These are phyloP conservation scores for Phthorimaea operculella DNA, from an alignment of 1,140 invertebrate genomes.

Conservation along the genomic window DNA sequence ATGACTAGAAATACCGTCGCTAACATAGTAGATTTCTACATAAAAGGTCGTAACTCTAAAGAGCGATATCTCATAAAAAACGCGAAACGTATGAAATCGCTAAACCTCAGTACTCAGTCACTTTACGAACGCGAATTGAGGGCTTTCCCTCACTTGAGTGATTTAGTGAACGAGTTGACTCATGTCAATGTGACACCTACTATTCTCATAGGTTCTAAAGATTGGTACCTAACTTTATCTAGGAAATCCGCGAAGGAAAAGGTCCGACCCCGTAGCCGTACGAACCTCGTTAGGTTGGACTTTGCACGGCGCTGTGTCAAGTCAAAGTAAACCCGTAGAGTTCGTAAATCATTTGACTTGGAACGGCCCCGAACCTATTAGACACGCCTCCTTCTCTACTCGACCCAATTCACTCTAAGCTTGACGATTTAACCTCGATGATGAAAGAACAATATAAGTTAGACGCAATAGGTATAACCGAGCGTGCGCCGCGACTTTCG, in stretches of 20 bases:
- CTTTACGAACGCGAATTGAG: slow-evolving; percentile 3
- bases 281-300: slow-evolving; percentile 17
- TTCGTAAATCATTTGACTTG: slow-evolving; percentile 9
- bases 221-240: slow-evolving; percentile 16
- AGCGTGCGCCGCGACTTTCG: not conserved
- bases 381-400: too few species aligned
- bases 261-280: slow-evolving; percentile 12
- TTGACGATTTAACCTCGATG: not conserved
- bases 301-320: slow-evolving; percentile 12
- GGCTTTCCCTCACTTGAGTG: slow-evolving; percentile 6
- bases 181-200: slow-evolving; percentile 11
- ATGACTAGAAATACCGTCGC: slow-evolving; percentile 2
- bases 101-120: slow-evolving; percentile 8
- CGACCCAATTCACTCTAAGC: not conserved
- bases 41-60: slow-evolving; percentile 10
- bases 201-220: slow-evolving; percentile 17
- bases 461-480: slow-evolving; percentile 17
- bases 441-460: slow-evolving; percentile 18
- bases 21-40: slow-evolving; percentile 10
- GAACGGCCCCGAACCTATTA: not conserved
- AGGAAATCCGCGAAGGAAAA: slow-evolving; percentile 9
- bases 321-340: slow-evolving; percentile 7
- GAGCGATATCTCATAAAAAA: slow-evolving; percentile 10
- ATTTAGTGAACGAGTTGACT: slow-evolving; percentile 5
- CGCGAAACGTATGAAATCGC: slow-evolving; percentile 5